Base-by-base conservation (phyloP, 2,888 invertebrate species). In the Nipponacmea schrenckii region DNA sequence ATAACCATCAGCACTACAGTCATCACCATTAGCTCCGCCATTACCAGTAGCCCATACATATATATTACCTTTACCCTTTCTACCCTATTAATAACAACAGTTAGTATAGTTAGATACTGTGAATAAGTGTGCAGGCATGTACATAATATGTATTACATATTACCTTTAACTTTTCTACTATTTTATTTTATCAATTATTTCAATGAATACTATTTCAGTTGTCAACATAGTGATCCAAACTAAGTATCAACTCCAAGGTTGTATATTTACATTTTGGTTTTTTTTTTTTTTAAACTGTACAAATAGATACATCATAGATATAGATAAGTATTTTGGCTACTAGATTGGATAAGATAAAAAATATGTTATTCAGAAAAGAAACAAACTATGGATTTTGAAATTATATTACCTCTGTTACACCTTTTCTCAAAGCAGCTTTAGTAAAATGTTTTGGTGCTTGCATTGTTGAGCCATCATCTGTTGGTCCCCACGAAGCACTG, bases 371-470 rank as follows among this genome's bases (percentile, higher is more conserved):
- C 39, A 39, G 39, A 1, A 10, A 7, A 39, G 10, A 39, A 8
- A 8, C 39, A 39, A 39, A 5, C 10, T 10, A 39, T 39, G 10
- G 7, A 8, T 39, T 39, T 39, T 39, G 39, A 39, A 70, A 3
- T 17, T n/a, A 24, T 7, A 73, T 50, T 87, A 95, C 95, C 90
- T 93, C 86, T 39, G 84, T 90, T 31, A 94, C 91, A 67, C 96
- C 96, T 72, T 92, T 91, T 82, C 92, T 89, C 5, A 97, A 90
- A 0, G 96, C 95, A 84, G 93, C 92, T 44, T 87, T 85, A 0
- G 95, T 94, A 10, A 96, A 91, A 67, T 92, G 90, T 27, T 95
- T 94, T 0, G 97, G 97, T 3, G 94, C 94, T 86, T 96, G 96
- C 39, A 96, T 93, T 2, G 95, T 95, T 85, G 91, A 91, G 0